Percentiles rank a stretch among this genome's conserved stretches.
Evolutionary conservation across 2,797 vertebrate genomes (phyloP).

Genomic region (Falco concolor): DNA sequence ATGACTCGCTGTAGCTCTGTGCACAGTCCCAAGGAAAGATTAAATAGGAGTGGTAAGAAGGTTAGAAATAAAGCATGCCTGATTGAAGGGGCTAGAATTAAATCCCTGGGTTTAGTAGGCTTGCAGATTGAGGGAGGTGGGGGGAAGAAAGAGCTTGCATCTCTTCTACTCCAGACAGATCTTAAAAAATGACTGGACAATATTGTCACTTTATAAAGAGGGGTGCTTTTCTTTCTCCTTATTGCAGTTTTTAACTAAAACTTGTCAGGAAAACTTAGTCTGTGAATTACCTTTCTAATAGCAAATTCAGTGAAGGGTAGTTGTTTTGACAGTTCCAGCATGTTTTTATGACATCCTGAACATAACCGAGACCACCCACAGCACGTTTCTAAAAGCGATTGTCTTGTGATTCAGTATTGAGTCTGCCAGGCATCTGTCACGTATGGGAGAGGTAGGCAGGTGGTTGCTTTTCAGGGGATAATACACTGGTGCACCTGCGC

Average conservation of each 20-base stretch:
- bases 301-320: background rate
- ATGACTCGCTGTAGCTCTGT: background rate
- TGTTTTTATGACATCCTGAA: background rate
- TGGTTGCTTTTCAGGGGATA: background rate
- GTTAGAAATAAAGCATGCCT: background rate
- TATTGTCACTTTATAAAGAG: background rate
- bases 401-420: background rate
- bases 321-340: background rate
- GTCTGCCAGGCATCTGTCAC: background rate
- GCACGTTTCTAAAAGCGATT: fast-evolving
- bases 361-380: background rate
- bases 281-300: background rate
- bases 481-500: background rate
- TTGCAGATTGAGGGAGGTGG: background rate
- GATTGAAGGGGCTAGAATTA: background rate
- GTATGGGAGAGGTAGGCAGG: fast-evolving
- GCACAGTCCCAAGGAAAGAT: background rate
- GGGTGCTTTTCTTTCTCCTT: background rate
- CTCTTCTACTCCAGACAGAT: background rate
- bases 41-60: background rate
- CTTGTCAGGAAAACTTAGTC: background rate
- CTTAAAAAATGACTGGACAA: background rate
- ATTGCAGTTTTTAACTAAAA: background rate
- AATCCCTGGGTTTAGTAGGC: background rate
- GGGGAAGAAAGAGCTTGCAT: background rate